Evolutionary conservation across 2,113 vertebrate genomes (phyloP).

Genomic region (Catharus bicknelli): DNA sequence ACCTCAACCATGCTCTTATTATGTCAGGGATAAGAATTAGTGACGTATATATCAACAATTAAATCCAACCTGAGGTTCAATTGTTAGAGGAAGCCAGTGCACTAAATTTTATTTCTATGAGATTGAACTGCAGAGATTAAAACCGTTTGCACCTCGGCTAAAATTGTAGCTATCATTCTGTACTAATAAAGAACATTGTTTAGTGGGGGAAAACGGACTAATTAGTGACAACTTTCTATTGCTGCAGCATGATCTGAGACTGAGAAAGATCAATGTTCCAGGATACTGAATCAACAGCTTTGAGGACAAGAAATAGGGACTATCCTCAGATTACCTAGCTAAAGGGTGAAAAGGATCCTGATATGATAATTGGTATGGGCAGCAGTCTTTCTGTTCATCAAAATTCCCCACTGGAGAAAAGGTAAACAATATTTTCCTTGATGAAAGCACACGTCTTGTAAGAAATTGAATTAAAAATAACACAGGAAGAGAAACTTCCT

Average conservation of each 20-base stretch:
- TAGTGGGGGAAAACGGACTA: neutral
- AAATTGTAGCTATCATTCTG: neutral
- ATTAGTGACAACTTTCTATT: neutral
- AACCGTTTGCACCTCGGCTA: neutral
- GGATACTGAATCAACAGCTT: neutral
- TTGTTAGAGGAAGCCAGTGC: neutral
- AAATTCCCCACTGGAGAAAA: neutral
- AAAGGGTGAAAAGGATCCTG: neutral
- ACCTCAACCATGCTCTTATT: neutral
- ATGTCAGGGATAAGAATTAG: neutral
- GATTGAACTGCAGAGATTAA: neutral
- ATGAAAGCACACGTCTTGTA: neutral
- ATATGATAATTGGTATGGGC: neutral
- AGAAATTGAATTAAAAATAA: neutral
- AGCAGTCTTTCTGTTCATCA: neutral
- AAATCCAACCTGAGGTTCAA: neutral
- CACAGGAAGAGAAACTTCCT: neutral
- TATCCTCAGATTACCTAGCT: neutral
- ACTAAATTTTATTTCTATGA: neutral
- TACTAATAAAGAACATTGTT: neutral
- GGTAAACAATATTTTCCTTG: neutral
- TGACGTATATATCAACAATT: neutral
- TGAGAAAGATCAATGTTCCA: neutral
- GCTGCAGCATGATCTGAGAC: neutral
- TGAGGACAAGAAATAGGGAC: neutral